These are phyloP conservation scores for Stichopus horrens DNA, from an alignment of 53 echinoderm and acorn worm species.

Conservation along the genomic window DNA sequence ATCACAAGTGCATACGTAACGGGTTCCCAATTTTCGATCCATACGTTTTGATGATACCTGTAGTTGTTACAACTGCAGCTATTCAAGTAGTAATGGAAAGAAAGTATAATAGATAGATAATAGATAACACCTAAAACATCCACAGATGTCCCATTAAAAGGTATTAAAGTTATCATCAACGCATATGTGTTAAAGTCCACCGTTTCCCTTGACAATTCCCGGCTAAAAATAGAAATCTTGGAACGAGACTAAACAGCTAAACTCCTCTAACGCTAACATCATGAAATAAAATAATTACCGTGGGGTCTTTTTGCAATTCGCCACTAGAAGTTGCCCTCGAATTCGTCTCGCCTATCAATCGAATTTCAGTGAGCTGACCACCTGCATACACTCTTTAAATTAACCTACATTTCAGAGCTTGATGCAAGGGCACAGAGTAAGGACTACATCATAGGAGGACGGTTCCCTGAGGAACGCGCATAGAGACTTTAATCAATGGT, in stretches of 20 bases:
- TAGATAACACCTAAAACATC: too few species aligned
- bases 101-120: too few species aligned
- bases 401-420: slow-evolving; percentile 8
- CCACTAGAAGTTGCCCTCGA: not conserved
- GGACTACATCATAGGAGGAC: not conserved
- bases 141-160: too few species aligned
- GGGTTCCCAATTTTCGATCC: too few species aligned
- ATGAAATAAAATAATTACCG: not conserved
- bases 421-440: slow-evolving; percentile 2
- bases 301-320: not conserved
- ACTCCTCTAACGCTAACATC: not conserved
- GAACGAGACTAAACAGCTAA: not conserved
- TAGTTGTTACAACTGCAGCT: too few species aligned
- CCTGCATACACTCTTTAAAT: slow-evolving; percentile 42
- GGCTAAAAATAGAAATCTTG: not conserved
- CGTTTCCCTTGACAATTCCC: too few species aligned
- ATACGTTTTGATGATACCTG: too few species aligned
- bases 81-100: too few species aligned
- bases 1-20: too few species aligned
- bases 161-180: too few species aligned
- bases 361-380: not conserved
- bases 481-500: slow-evolving; percentile 31
- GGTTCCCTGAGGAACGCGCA: slow-evolving; percentile 30
- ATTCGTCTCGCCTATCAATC: not conserved
- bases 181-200: too few species aligned